These are phyloP conservation scores for Zosterops japonicus DNA, from an alignment of 2,113 vertebrate species.

Conservation along the genomic window DNA sequence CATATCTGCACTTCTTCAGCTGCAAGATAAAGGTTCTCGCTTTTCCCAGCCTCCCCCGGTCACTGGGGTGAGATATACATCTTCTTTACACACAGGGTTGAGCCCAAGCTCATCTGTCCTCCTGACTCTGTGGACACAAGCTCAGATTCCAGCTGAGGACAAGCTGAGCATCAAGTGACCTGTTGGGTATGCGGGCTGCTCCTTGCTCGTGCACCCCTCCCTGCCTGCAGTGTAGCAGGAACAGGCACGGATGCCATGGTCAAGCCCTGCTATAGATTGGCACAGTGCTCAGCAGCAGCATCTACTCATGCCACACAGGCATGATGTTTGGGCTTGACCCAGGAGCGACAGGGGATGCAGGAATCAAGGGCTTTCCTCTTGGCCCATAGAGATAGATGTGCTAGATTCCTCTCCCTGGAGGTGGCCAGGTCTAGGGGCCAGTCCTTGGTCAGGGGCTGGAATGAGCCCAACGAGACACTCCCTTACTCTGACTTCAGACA, in stretches of 20 bases:
- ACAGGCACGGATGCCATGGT: accelerated
- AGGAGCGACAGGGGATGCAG: background rate
- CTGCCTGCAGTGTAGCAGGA: background rate
- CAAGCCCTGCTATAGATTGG: background rate
- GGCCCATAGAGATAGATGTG: accelerated
- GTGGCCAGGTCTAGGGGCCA: background rate
- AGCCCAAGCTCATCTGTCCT: background rate
- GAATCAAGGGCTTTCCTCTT: background rate
- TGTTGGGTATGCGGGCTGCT: background rate
- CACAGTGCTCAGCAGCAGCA: background rate
- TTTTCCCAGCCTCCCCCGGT: background rate
- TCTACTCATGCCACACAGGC: background rate
- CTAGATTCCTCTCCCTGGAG: background rate
- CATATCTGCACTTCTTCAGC: background rate
- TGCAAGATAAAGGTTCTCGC: background rate
- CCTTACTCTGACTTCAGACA: background rate
- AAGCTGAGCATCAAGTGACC: background rate
- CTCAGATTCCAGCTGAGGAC: background rate
- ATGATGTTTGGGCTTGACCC: background rate
- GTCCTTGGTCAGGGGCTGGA: background rate
- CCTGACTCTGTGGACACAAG: background rate
- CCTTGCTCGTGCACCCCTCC: background rate
- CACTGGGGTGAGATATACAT: background rate
- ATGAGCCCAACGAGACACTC: background rate
- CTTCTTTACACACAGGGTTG: background rate